These are phyloP conservation scores for Zele albiditarsus DNA, from an alignment of 2,888 invertebrate genomes.

Conservation along the genomic window DNA sequence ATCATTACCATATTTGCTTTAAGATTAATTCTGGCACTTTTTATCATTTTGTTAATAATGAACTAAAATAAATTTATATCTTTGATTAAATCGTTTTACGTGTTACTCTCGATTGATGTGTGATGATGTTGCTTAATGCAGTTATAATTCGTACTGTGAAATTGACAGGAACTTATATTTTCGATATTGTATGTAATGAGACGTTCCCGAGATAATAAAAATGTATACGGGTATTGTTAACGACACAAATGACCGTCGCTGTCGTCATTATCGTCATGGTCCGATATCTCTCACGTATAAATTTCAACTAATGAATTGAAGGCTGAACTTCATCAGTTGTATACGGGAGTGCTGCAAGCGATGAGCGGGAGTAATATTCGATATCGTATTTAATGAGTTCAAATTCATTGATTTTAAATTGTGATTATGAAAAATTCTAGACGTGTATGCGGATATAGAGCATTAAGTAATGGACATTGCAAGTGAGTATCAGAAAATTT, in stretches of 20 bases:
- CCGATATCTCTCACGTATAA: not conserved
- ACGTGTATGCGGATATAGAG: slow-evolving; percentile 25
- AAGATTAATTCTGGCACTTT: not conserved
- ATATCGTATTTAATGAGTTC: not conserved
- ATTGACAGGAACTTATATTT: not conserved
- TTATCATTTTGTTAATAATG: not conserved
- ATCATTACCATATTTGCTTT: not conserved
- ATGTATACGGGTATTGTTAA: not conserved
- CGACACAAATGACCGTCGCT: not conserved
- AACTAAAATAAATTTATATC: not conserved
- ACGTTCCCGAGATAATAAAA: not conserved
- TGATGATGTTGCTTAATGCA: not conserved
- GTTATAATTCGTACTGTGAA: not conserved
- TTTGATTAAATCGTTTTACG: not conserved
- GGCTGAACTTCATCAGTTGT: not conserved
- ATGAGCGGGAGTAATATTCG: not conserved
- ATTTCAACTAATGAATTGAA: not conserved
- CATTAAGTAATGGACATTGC: slow-evolving; percentile 1
- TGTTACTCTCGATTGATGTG: not conserved
- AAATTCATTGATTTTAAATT: not conserved
- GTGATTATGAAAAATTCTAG: slow-evolving; percentile 17
- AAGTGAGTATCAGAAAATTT: slow-evolving; percentile 15
- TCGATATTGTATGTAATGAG: not conserved
- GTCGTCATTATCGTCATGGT: not conserved
- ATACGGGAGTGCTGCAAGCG: not conserved